phyloP scores from a whole-genome alignment of 2,797 vertebrate genomes.

The Malurus splendens region DNA sequence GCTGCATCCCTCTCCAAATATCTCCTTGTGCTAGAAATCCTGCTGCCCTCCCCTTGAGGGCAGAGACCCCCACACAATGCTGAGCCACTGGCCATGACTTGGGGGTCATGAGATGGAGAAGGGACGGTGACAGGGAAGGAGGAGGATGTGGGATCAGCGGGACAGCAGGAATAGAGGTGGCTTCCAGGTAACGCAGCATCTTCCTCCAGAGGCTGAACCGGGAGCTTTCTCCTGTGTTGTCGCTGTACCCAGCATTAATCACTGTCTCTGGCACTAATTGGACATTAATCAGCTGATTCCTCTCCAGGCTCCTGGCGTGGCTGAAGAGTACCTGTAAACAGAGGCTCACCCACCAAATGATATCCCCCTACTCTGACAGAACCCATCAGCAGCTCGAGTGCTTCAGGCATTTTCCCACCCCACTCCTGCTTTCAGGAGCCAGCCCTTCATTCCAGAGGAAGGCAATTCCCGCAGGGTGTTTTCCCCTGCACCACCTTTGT shows the following conservation, averaged over 20 bases:
- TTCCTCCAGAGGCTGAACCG: neutral
- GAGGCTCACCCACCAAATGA: neutral
- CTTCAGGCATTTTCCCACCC: neutral
- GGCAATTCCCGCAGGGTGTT: neutral
- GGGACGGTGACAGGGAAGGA: neutral
- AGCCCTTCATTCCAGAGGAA: neutral
- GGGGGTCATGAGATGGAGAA: neutral
- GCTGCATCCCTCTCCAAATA: neutral
- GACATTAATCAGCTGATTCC: neutral
- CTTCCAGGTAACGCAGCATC: neutral
- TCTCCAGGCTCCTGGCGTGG: neutral
- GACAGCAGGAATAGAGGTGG: neutral
- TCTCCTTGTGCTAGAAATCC: neutral
- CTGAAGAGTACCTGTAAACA: neutral
- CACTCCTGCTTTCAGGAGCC: neutral
- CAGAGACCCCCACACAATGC: neutral
- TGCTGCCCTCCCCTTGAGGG: rapidly evolving
- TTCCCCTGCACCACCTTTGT: neutral
- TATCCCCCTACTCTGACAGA: neutral
- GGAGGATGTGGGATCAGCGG: neutral
- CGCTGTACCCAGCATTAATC: neutral
- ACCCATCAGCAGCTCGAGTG: neutral
- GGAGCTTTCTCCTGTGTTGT: rapidly evolving
- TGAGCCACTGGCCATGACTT: neutral
- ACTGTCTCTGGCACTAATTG: neutral